phyloP scores from a whole-genome alignment of 2,888 invertebrate species.

The Metopia argyrocephala region DNA sequence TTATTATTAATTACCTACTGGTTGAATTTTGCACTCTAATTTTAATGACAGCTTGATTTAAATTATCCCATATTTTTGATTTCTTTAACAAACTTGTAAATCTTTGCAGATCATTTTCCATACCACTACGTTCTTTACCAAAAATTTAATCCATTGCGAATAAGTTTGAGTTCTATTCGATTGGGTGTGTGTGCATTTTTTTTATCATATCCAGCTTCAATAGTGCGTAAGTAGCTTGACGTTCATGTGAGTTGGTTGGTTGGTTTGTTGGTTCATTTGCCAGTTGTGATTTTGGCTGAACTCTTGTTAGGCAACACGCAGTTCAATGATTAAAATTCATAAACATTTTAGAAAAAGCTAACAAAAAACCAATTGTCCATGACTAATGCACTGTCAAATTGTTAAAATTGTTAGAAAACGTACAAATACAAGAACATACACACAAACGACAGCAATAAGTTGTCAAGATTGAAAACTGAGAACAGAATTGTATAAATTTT shows the following conservation, averaged over 20 bases:
- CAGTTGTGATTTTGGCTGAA: too few relatives aligned
- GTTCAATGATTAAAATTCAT: background rate
- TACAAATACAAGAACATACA: conserved; percentile 1
- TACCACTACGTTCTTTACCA: too few relatives aligned
- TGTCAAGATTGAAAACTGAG: too few relatives aligned
- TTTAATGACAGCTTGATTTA: too few relatives aligned
- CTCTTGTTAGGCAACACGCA: conserved; percentile 19
- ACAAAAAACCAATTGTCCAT: conserved; percentile 57
- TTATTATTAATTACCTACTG: too few relatives aligned
- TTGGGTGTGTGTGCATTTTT: background rate
- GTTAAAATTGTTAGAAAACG: conserved; percentile 13
- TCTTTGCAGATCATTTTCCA: too few relatives aligned
- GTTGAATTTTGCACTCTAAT: too few relatives aligned
- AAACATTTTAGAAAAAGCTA: conserved; percentile 1
- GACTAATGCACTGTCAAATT: conserved; percentile 59
- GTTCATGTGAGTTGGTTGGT: conserved; percentile 6
- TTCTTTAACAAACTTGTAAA: too few relatives aligned
- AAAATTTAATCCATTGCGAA: too few relatives aligned
- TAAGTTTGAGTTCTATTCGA: background rate
- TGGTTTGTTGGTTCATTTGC: background rate
- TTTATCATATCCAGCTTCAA: conserved; percentile 13
- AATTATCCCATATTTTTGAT: too few relatives aligned
- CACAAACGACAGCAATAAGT: background rate
- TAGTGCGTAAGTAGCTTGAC: conserved; percentile 39
- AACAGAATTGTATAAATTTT: too few relatives aligned